Evolutionary conservation across 2,797 vertebrate genomes (phyloP), one percentile per base, ranked within the genome.

Genomic region (Geotrypetes seraphini): DNA sequence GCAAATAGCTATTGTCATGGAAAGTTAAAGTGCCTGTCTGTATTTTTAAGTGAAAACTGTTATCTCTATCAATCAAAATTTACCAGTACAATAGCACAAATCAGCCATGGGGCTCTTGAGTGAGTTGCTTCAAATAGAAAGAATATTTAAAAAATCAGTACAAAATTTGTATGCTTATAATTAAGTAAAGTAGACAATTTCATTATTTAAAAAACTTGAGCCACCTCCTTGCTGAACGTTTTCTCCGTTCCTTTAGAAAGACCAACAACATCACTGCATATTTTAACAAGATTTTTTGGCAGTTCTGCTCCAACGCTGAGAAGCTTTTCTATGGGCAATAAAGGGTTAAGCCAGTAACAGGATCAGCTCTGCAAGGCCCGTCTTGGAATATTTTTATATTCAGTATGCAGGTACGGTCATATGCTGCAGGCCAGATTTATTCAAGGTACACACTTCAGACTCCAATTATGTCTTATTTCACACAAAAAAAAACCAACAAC

Each of bases 31-130:
- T 82, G 81, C 81, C 77, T 86, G 80, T 85, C 80, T 85, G 79
- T 80, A 84, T 81, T 81, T 84, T 81, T 81, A 84, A 80, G 79
- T 81, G 83, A 83, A 84, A 83, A 85, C 81, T 81, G 85, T 85
- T 85, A 86, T 84, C 81, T 86, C 78, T 81, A 83, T 86, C 83
- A 86, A 86, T 85, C 81, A 84, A 86, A 83, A 85, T 85, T 85
- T 85, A 84, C 83, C 79, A 85, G 79, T 75, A 86, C 81, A 86
- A 85, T 83, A 75, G 80, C 56, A 26, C 73, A 85, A 83, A 85
- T 86, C 80, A 86, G 78, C 79, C 70, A 73, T 83, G 81, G 71
- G 70, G 69, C 81, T 70, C 76, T n/a, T 74, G 77, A 80, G 42
- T 53, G 73, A 77, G 71, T 71, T 73, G 78, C 76, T 81, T 81